Evolutionary conservation across 1,140 invertebrate species (phyloP), one percentile per base, ranked within the genome.

Genomic region (Drepana arcuata): DNA sequence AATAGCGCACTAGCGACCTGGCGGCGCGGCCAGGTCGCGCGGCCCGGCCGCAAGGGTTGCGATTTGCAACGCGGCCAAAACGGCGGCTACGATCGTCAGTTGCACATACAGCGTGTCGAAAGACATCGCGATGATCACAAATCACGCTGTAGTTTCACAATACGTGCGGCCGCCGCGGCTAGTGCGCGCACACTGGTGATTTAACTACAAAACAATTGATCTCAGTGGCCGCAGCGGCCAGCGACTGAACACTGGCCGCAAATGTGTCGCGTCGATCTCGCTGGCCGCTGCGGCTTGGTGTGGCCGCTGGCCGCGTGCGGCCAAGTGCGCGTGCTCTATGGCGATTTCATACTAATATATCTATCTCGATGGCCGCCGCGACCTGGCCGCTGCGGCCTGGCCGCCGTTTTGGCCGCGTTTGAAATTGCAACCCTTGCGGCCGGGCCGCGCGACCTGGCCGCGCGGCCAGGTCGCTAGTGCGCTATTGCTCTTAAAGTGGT

Each of bases 271-370:
- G 32, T 18, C 34, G 31, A 45, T 45, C 42, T 45, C 35, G 42
- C 42, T 45, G 42, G 35, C 35, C 42, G 42, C 42, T 29, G 42
- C 31, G 21, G 35, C 35, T 32, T 10, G 11, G 42, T 43, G 34
- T 35, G 24, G 33, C 33, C 33, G 33, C 23, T 35, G 24, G 24
- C 24, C 10, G 24, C 24, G 24, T 26, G 24, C n/a, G 24, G 24
- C 24, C 18, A 26, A 10, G 24, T 26, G 24, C 24, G 24, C 24
- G 24, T 26, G 24, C 4, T 26, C 24, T 26, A 26, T 26, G 24
- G 24, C 24, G 24, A 26, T 26, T 26, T 10, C 24, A 26, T 26
- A 26, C 24, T 26, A 26, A 26, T 26, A 10, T 26, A 26, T 26
- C 24, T 26, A 26, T 26, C 24, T 26, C 24, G 24, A 26, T 26